Evolutionary conservation across 2,113 vertebrate genomes (phyloP).

Genomic region (Scopus umbretta): DNA sequence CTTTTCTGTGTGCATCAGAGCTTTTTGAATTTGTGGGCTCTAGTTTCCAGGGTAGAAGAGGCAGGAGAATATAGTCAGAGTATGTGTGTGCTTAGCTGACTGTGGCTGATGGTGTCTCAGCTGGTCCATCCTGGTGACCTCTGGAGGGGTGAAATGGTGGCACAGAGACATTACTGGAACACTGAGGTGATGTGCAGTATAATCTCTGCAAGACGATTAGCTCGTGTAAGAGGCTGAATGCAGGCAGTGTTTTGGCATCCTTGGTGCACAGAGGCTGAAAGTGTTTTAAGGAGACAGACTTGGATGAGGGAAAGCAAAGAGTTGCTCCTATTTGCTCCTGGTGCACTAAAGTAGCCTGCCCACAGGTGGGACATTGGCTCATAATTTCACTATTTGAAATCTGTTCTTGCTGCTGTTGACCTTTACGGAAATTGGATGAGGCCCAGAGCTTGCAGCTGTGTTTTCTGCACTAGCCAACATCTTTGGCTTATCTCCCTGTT

Average conservation of each 20-base stretch:
- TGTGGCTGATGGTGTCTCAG: not conserved
- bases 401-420: not conserved
- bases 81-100: rapidly evolving
- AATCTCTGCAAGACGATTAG: not conserved
- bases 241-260: not conserved
- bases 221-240: not conserved
- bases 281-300: not conserved
- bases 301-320: not conserved
- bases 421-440: not conserved
- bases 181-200: not conserved
- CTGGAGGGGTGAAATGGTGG: not conserved
- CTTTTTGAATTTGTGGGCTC: not conserved
- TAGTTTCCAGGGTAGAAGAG: no score
- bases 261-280: not conserved
- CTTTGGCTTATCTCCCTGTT: not conserved
- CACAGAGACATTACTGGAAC: not conserved
- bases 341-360: not conserved
- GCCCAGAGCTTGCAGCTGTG: not conserved
- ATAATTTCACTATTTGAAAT: rapidly evolving
- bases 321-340: not conserved
- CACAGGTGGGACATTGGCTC: not conserved
- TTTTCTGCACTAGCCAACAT: not conserved
- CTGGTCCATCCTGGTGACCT: not conserved
- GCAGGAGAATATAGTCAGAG: not conserved
- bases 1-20: not conserved